These are phyloP conservation scores for Heliothis virescens DNA, from an alignment of 1,140 invertebrate species.

Conservation along the genomic window DNA sequence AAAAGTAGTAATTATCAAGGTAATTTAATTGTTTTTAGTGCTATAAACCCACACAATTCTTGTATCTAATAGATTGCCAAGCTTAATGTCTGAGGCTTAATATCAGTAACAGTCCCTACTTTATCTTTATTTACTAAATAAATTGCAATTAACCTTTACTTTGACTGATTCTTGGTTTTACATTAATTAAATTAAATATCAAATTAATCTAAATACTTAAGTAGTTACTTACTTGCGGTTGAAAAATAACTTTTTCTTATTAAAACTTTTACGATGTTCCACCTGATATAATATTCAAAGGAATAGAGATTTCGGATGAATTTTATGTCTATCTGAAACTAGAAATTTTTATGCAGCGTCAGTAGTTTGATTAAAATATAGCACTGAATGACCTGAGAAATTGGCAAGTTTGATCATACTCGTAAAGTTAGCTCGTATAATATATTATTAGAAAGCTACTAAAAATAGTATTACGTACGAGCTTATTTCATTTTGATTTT, in stretches of 20 bases:
- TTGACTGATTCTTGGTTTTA: background rate
- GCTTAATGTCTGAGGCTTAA: conserved; percentile 1
- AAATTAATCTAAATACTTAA: background rate
- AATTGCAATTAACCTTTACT: background rate
- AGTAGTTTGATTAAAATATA: conserved; percentile 14
- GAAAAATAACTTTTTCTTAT: background rate
- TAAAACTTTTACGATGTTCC: conserved; percentile 3
- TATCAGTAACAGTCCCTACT: background rate
- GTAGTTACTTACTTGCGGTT: background rate
- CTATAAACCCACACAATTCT: too few relatives aligned
- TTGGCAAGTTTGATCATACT: background rate
- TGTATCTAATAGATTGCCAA: background rate
- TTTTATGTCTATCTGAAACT: background rate
- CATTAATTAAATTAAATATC: background rate
- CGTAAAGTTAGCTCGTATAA: background rate
- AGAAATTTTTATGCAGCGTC: conserved; percentile 1
- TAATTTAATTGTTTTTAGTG: too few relatives aligned
- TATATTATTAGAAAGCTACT: background rate
- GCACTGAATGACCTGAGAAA: background rate
- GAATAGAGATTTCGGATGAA: background rate
- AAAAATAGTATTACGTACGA: background rate
- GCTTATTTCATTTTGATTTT: too few relatives aligned
- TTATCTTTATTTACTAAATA: conserved; percentile 7
- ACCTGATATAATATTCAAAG: conserved; percentile 1
- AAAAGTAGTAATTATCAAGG: too few relatives aligned